Percentiles rank a stretch among this genome's conserved stretches.
These are phyloP conservation scores for Dusona sp. DNA, from an alignment of 2,888 invertebrate genomes.

Conservation along the genomic window DNA sequence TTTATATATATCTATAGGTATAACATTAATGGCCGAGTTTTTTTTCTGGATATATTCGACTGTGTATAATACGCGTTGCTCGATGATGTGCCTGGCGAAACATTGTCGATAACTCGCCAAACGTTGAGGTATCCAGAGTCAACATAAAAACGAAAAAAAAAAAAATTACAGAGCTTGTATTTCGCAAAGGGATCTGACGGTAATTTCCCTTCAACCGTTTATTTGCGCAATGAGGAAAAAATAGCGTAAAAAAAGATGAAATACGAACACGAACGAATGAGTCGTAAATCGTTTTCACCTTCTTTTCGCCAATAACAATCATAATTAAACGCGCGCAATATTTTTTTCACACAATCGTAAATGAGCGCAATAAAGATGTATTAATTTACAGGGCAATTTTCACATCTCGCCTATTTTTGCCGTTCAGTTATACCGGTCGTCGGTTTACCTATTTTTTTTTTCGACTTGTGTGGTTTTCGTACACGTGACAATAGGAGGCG, in stretches of 20 bases:
- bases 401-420: conserved; percentile 17
- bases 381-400: conserved; percentile 59
- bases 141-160: background rate
- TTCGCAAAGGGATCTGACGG: conserved; percentile 18
- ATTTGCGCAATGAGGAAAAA: conserved; percentile 24
- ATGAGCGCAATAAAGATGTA: conserved; percentile 59
- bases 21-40: conserved; percentile 15
- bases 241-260: conserved; percentile 10
- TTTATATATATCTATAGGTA: conserved; percentile 18
- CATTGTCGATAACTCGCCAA: conserved; percentile 53
- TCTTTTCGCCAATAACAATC: conserved; percentile 44
- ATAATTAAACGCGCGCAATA: conserved; percentile 40
- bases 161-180: conserved; percentile 24
- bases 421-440: conserved; percentile 1
- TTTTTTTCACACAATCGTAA: conserved; percentile 57
- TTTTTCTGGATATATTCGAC: conserved; percentile 21
- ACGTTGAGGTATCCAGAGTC: conserved; percentile 27
- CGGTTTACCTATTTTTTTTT: background rate
- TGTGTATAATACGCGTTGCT: conserved; percentile 2
- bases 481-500: background rate
- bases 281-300: conserved; percentile 58
- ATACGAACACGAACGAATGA: conserved; percentile 23
- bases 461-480: background rate
- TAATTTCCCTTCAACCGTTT: conserved; percentile 35
- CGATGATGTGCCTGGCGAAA: conserved; percentile 48